Conservation (phyloP, 2,113 vertebrate species). For the Isichthys henryi region DNA sequence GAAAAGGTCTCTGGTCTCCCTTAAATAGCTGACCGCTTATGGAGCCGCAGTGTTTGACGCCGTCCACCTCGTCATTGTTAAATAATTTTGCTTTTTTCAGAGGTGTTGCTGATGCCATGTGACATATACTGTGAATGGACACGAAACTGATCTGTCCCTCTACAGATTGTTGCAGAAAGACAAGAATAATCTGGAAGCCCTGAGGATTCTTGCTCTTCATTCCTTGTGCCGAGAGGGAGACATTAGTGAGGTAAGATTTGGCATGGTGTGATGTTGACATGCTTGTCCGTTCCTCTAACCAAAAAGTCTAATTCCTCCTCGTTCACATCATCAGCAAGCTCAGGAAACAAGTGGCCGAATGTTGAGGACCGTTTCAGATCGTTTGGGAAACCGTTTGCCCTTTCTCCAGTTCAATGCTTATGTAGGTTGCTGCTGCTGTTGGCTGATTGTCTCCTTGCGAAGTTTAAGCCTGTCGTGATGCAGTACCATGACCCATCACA, state of each 20-base stretch:
- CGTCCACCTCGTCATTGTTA: neutral
- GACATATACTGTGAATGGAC: neutral
- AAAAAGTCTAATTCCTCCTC: neutral
- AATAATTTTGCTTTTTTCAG: neutral
- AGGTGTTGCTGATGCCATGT: neutral
- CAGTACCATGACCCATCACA: neutral
- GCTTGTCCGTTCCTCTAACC: neutral
- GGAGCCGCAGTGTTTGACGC: neutral
- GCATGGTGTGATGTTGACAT: neutral
- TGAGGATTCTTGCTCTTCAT: constrained; percentile 78
- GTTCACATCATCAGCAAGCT: neutral
- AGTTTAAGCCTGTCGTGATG: neutral
- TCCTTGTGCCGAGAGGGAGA: constrained; percentile 85
- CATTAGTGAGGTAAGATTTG: constrained; percentile 65
- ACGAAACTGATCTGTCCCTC: constrained; percentile 33
- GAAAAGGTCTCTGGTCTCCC: neutral
- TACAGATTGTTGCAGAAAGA: constrained; percentile 84
- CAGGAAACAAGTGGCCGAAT: neutral
- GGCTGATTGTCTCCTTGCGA: neutral
- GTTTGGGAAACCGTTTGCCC: neutral
- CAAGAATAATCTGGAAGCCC: constrained; percentile 77
- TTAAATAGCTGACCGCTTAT: neutral
- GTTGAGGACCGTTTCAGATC: neutral
- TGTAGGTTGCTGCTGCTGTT: neutral
- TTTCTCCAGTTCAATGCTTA: neutral